These are phyloP conservation scores for Charaxes varanes DNA, from an alignment of 1,140 invertebrate genomes.

Conservation along the genomic window DNA sequence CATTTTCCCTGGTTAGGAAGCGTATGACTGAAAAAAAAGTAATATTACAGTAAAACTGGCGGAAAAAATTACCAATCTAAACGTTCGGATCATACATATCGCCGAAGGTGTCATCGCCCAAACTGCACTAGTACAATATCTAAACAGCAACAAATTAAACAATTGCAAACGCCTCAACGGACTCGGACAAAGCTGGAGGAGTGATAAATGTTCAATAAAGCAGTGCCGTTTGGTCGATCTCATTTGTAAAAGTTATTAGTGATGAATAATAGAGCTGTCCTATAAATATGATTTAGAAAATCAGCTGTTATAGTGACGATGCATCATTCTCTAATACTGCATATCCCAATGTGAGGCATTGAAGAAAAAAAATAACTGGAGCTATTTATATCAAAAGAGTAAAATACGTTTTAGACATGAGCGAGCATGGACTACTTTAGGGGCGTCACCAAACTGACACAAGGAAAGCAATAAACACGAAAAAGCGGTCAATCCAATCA, in stretches of 20 bases:
- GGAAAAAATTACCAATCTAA: constrained; percentile 53
- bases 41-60: constrained; percentile 51
- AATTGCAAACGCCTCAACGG: too few relatives aligned
- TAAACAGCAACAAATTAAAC: too few relatives aligned
- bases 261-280: constrained; percentile 73
- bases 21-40: constrained; percentile 54
- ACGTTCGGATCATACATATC: constrained; percentile 45
- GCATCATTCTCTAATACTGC: constrained; percentile 73
- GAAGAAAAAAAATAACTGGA: constrained; percentile 70
- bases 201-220: too few relatives aligned
- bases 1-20: constrained; percentile 71
- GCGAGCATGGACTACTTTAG: constrained; percentile 74
- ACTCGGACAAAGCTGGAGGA: too few relatives aligned
- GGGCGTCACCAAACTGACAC: constrained; percentile 74
- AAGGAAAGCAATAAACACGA: constrained; percentile 76
- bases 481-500: constrained; percentile 76
- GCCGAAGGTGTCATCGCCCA: constrained; percentile 55
- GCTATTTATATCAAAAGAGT: constrained; percentile 69
- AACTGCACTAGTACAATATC: constrained; percentile 55
- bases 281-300: constrained; percentile 68
- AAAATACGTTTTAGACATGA: constrained; percentile 68
- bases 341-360: constrained; percentile 71
- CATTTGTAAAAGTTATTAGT: constrained; percentile 58
- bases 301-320: constrained; percentile 74
- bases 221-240: constrained; percentile 62